phyloP scores from a whole-genome alignment of 2,888 invertebrate genomes.

The Drosophila nr. fundita region DNA sequence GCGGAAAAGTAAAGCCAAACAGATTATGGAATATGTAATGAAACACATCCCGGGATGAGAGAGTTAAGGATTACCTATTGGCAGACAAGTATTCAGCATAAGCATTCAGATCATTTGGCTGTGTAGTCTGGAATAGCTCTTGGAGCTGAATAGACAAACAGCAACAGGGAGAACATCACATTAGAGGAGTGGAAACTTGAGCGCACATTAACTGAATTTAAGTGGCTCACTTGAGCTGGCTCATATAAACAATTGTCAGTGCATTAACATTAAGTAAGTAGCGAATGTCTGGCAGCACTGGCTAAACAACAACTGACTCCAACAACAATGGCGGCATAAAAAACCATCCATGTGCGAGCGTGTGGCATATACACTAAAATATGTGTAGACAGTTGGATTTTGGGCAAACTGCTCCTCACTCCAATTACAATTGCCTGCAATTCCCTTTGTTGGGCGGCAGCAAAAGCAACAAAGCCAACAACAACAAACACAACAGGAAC shows the following conservation, averaged over 20 bases:
- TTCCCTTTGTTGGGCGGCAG: conserved; percentile 8
- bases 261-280: conserved; percentile 66
- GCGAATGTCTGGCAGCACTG: conserved; percentile 7
- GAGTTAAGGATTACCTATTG: neutral
- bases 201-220: conserved; percentile 59
- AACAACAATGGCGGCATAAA: neutral
- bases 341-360: conserved; percentile 2
- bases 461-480: conserved; percentile 15
- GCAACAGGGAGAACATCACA: neutral
- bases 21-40: neutral
- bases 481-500: conserved; percentile 14
- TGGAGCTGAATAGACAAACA: neutral
- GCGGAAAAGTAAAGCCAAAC: neutral
- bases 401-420: conserved; percentile 8
- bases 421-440: conserved; percentile 54
- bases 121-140: neutral
- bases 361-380: conserved; percentile 1
- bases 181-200: neutral
- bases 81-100: neutral
- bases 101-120: neutral
- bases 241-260: conserved; percentile 66
- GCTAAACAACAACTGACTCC: conserved; percentile 1
- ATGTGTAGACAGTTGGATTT: conserved; percentile 40
- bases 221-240: conserved; percentile 58
- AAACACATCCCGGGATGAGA: neutral